Evolutionary conservation across 2,113 vertebrate species (phyloP), one percentile per base, ranked within the genome.

Genomic region (Lutjanus erythropterus): DNA sequence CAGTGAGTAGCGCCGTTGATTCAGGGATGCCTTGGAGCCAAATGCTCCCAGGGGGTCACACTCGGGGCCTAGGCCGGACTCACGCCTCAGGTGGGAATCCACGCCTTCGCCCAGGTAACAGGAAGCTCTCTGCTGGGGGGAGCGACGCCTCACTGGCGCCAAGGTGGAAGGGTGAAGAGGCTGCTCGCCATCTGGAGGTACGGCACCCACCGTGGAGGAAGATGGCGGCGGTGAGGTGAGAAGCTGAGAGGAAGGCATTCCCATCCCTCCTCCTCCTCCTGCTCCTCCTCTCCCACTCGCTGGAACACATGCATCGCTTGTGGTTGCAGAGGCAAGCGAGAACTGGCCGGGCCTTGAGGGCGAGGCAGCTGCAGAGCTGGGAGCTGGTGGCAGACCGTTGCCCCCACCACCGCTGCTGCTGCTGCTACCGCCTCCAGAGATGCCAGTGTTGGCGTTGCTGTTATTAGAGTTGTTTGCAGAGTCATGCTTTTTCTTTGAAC

Each of bases 401-500:
- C 84, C 67, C 50, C 70, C 78, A 27, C 86, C 74, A 27, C 84
- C 3, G n/a, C 75, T 39, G 59, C 86, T 69, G 78, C 84, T 64
- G 47, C 70, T 75, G 23, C 86, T 71, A 27, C 84, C 3, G 56
- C 76, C 83, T 15, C 78, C 91, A 6, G 84, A 83, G 81, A 73
- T 62, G 60, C 86, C 86, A 73, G 75, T 25, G 78, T 89, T 94
- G 80, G 90, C 88, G 23, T 94, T 95, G 83, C 93, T 94, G 92
- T 93, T 95, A 50, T 95, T 95, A 16, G 93, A 89, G 52, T 93
- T 89, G 83, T 76, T 95, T 68, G 91, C 89, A 53, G 94, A 81
- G 78, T 96, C 96, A 0, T 95, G 95, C 71, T 97, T 97, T 75
- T 96, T 96, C 92, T 96, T 96, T 6, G 94, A 94, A 60, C 92